These are phyloP conservation scores for Clinocottus analis DNA, from an alignment of 2,113 vertebrate species.

Conservation along the genomic window DNA sequence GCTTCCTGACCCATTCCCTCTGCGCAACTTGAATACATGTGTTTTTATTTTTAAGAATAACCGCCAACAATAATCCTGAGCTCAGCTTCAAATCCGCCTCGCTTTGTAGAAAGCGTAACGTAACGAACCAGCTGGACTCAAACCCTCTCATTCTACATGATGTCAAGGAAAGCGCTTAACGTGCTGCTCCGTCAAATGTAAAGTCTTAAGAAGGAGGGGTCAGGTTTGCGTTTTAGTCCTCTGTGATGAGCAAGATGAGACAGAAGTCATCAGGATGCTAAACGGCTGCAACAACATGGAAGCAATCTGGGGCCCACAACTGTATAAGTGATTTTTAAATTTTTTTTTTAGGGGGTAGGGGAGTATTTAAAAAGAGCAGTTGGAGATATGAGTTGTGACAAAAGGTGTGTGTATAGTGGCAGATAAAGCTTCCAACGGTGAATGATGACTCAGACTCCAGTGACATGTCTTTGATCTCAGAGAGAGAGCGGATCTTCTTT, in stretches of 20 bases:
- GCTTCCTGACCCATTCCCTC: neutral
- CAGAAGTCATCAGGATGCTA: neutral
- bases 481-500: slow-evolving; percentile 24
- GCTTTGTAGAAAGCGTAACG: neutral
- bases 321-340: slow-evolving; percentile 22
- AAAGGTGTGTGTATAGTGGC: neutral
- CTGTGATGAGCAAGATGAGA: neutral
- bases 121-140: neutral
- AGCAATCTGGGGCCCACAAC: slow-evolving; percentile 20
- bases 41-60: neutral
- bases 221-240: neutral
- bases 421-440: slow-evolving; percentile 6
- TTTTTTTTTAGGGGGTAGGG: neutral
- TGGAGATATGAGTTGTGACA: slow-evolving; percentile 10
- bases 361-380: slow-evolving; percentile 2
- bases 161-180: neutral
- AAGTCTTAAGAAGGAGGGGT: neutral
- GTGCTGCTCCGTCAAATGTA: neutral
- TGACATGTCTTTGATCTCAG: slow-evolving; percentile 2
- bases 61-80: neutral
- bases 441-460: slow-evolving; percentile 20
- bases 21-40: neutral
- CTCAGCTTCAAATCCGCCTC: neutral
- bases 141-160: neutral
- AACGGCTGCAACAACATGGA: slow-evolving; percentile 3